A percentile compares a stretch with the other conserved stretches of the same genome.
Conservation (phyloP, 2,797 vertebrate species). For the Tarsius wallacei region DNA sequence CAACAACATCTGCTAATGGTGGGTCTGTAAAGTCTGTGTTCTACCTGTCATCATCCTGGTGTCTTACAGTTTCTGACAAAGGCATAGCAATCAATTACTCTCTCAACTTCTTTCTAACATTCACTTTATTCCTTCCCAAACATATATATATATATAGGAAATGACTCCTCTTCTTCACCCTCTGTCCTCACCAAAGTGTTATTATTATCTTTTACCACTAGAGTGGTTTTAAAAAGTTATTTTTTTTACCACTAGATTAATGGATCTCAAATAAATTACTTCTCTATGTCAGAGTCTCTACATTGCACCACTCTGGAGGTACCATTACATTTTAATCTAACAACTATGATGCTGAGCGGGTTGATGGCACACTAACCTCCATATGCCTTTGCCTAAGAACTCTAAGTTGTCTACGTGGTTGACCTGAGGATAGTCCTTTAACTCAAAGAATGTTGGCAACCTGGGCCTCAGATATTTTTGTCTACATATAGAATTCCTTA, state of each 20-base stretch:
- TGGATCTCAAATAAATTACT: constrained; percentile 34
- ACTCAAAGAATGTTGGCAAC: constrained; percentile 29
- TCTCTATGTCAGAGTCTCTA: constrained; percentile 6
- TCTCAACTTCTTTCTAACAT: background rate
- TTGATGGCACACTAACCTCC: background rate
- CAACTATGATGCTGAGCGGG: background rate
- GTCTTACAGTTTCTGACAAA: constrained; percentile 43
- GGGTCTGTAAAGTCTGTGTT: background rate
- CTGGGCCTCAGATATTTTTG: background rate
- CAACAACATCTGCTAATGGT: constrained; percentile 15
- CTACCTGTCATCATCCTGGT: background rate
- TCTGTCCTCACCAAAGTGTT: background rate
- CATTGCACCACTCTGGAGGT: background rate
- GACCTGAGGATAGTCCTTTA: background rate
- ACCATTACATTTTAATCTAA: constrained; percentile 43
- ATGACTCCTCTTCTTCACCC: background rate
- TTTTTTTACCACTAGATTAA: constrained; percentile 35
- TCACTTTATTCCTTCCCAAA: background rate
- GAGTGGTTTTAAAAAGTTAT: background rate
- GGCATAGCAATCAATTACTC: background rate
- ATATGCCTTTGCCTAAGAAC: background rate
- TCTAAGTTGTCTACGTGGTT: background rate
- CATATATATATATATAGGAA: background rate
- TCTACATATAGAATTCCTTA: background rate
- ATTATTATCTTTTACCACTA: background rate